Conservation (phyloP, 2,113 vertebrate genomes). For the Tauraco erythrolophus region DNA sequence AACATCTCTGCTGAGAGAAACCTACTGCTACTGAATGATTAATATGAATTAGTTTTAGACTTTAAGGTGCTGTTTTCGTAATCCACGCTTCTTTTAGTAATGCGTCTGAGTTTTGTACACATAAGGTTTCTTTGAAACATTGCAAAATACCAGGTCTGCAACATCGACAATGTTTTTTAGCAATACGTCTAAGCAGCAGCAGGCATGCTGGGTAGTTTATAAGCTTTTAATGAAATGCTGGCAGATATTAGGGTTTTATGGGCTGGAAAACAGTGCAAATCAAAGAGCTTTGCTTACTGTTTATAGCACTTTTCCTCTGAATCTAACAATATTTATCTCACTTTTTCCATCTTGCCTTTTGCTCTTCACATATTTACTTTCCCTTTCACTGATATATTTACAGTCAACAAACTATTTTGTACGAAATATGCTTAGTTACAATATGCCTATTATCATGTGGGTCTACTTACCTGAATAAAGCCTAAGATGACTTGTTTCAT, state of each 20-base stretch:
- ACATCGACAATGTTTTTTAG: neutral
- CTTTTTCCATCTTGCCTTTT: constrained; percentile 54
- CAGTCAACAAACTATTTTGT: neutral
- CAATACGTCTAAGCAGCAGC: constrained; percentile 41
- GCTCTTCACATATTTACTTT: constrained; percentile 78
- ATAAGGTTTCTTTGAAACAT: constrained; percentile 43
- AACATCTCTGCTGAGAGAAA: neutral
- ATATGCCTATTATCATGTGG: neutral
- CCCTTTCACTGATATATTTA: constrained; percentile 9
- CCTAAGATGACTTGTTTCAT: neutral
- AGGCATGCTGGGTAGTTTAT: constrained; percentile 47
- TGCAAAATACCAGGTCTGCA: constrained; percentile 39
- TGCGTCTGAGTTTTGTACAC: constrained; percentile 28
- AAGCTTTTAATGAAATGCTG: constrained; percentile 72
- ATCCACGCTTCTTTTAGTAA: constrained; percentile 13
- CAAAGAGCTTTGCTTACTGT: constrained; percentile 77
- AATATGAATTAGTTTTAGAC: constrained; percentile 16
- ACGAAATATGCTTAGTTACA: neutral
- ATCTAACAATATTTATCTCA: constrained; percentile 71
- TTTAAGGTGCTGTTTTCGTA: constrained; percentile 33
- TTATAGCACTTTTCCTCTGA: constrained; percentile 64
- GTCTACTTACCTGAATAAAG: neutral
- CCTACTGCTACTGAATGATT: neutral
- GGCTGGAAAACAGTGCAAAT: constrained; percentile 80
- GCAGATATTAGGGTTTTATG: constrained; percentile 77